Evolutionary conservation across 1,140 invertebrate species (phyloP), one percentile per base, ranked within the genome.

Genomic region (Caligus rogercresseyi): DNA sequence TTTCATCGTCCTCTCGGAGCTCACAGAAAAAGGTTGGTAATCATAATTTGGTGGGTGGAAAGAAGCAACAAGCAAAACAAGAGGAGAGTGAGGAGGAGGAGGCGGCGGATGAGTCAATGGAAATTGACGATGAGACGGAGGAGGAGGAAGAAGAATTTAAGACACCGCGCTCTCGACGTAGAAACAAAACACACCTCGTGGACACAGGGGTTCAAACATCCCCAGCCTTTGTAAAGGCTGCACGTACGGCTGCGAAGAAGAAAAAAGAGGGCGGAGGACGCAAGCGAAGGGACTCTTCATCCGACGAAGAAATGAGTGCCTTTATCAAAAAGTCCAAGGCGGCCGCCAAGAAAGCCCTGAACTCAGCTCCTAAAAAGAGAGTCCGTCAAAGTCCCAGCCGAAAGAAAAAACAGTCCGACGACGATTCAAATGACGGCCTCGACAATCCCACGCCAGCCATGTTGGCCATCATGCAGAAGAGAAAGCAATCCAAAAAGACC

Each of bases 401-500:
- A 3, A 57, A 15, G 13, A 19, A 20, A n/a, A 26, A 21, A 18
- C 16, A 20, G 15, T 24, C 1, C 15, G 4, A 14, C 1, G 26
- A 60, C 2, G 25, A 31, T 2, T 2, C 18, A 16, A 16, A 25
- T 16, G 26, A 58, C 25, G 19, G 15, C 15, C 21, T 60, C 18
- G 66, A 67, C 31, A 68, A 68, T 58, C 67, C 68, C 1, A 69
- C 68, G 0, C 68, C 68, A 20, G 67, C 67, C 21, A 69, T 69
- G 68, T 60, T 68, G 15, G 67, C 65, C 55, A 59, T 69, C 15
- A 67, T 69, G 68, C 66, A 64, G 20, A 69, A 68, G 52, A 67
- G 57, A 25, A 25, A 20, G n/a, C 20, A 60, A 54, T 7, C 24
- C 24, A n/a, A 14, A 2, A 60, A 25, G 1, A 18, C 2, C 55